Evolutionary conservation across 2,888 invertebrate species (phyloP), one percentile per base, ranked within the genome.

Genomic region (Strigamia maritima): DNA sequence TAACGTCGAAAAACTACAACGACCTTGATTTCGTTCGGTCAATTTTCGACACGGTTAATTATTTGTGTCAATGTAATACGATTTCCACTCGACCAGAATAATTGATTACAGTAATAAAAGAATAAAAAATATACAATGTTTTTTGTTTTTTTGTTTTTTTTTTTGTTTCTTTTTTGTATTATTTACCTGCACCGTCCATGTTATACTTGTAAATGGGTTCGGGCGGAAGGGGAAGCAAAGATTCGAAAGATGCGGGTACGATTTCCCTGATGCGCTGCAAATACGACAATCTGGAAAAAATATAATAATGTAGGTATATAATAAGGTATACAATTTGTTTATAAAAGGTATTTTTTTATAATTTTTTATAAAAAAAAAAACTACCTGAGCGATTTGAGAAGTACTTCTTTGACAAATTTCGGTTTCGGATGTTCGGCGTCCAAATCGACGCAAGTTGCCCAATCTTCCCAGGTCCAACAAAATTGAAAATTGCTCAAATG

Each of bases 401-500:
- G 90, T 22, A 95, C 94, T 87, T 99, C 98, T 82, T 92, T 90
- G 79, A 98, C 93, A 86, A 99, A 99, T 85, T 96, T 93, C 0
- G 97, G 95, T 83, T 96, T 93, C 0, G 98, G 98, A 87, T 95
- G 94, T 84, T 97, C 94, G 0, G 90, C 86, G 85, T 95, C 95
- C 28, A 95, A 87, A 81, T 92, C 90, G n/a, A 94, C 88, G 83
- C 94, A 94, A 16, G 92, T 91, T 84, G 93, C 93, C 96, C 96
- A 96, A 84, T 96, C 96, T 82, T 95, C 95, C 99, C 99, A 99
- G 1, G 95, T 95, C 98, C 98, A 99, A 79, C 97, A 92, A 86
- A 97, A 99, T 87, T 99, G 98, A 86, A 99, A 99, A 88, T 99
- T 99, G 86, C 98, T 98, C 87, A 99, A 89, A 87, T 99, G 98